Evolutionary conservation across 1,140 invertebrate genomes (phyloP).

Genomic region (fruit fly (Drosophila melanogaster)): Release_6_plus_ISO1_MT NC_004354.4:16569501-16570000

Average conservation of each 20-base stretch:
- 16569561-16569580: conserved; percentile 53
- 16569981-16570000: conserved; percentile 16
- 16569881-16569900: conserved; percentile 23
- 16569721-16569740: conserved; percentile 4
- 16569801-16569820: not conserved
- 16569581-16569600: conserved; percentile 54
- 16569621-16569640: conserved; percentile 46
- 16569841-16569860: conserved; percentile 27
- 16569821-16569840: not conserved
- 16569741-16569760: conserved; percentile 19
- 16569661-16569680: not conserved
- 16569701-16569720: conserved; percentile 53
- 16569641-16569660: not conserved
- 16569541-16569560: conserved; percentile 61
- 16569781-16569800: conserved; percentile 32
- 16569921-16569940: conserved; percentile 34
- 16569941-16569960: conserved; percentile 20
- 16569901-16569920: conserved; percentile 5
- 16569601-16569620: conserved; percentile 55
- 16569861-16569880: not conserved
- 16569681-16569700: conserved; percentile 10
- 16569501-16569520: not conserved
- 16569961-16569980: conserved; percentile 25
- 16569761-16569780: not conserved
- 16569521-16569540: conserved; percentile 17